These are phyloP conservation scores for Aleiodes leptofemur DNA, from an alignment of 2,888 invertebrate species.

Conservation along the genomic window DNA sequence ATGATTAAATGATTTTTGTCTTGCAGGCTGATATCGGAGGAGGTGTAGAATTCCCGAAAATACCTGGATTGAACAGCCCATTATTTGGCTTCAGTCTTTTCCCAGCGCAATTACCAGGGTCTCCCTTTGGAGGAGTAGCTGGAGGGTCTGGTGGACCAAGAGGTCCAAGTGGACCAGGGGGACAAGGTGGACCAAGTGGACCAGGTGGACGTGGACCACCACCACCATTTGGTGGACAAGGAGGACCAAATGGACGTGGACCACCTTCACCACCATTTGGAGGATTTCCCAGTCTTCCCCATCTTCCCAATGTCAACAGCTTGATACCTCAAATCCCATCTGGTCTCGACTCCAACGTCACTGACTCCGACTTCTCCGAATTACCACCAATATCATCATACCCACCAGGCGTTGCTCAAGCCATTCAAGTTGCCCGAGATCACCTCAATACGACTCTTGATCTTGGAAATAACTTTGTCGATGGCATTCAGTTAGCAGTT, in stretches of 20 bases:
- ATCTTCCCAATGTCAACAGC: conserved; percentile 33
- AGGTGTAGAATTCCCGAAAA: conserved; percentile 52
- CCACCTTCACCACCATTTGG: background rate
- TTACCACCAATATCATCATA: conserved; percentile 25
- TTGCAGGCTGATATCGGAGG: conserved; percentile 51
- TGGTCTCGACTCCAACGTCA: background rate
- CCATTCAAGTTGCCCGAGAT: conserved; percentile 51
- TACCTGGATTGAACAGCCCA: conserved; percentile 55
- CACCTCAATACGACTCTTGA: conserved; percentile 51
- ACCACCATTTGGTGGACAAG: background rate
- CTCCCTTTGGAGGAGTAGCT: background rate
- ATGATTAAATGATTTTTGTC: background rate
- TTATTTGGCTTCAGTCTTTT: conserved; percentile 46
- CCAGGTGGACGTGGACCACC: background rate
- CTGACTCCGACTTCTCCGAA: conserved; percentile 1
- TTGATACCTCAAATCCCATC: conserved; percentile 30
- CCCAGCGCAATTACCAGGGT: background rate
- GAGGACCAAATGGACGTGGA: background rate
- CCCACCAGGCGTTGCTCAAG: conserved; percentile 42
- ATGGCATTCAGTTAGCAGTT: conserved; percentile 54
- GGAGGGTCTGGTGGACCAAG: too few relatives aligned
- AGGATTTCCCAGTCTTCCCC: background rate
- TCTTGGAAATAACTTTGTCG: conserved; percentile 48
- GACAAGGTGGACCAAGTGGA: too few relatives aligned
- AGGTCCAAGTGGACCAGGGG: too few relatives aligned